Percentiles rank a stretch among this genome's conserved stretches.
Evolutionary conservation across 2,888 invertebrate species (phyloP).

Genomic region (Harpalus rubripes): DNA sequence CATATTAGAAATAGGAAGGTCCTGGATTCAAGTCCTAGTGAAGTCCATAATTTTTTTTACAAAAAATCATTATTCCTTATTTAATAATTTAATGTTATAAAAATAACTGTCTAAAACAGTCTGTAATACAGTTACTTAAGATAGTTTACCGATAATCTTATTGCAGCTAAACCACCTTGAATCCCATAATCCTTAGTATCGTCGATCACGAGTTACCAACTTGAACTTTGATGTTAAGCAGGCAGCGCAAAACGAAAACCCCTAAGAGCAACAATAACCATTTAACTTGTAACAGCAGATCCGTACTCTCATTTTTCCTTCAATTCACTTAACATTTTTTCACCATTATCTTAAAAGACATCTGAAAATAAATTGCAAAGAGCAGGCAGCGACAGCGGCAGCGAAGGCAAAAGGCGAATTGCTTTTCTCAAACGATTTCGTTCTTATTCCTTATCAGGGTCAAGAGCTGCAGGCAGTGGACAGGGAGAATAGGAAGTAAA

Average conservation of each 20-base stretch:
- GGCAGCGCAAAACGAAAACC: slow-evolving; percentile 14
- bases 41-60: too few relatives aligned
- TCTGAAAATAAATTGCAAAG: slow-evolving; percentile 48
- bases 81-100: too few relatives aligned
- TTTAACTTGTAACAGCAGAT: slow-evolving; percentile 27
- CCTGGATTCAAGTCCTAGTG: too few relatives aligned
- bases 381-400: slow-evolving; percentile 16
- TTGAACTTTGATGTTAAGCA: slow-evolving; percentile 11
- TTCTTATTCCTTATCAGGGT: slow-evolving; percentile 45
- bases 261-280: slow-evolving; percentile 41
- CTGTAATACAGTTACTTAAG: too few relatives aligned
- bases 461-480: slow-evolving; percentile 47
- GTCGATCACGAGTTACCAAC: slow-evolving; percentile 19
- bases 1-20: too few relatives aligned
- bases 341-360: slow-evolving; percentile 54
- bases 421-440: slow-evolving; percentile 50
- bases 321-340: slow-evolving; percentile 53
- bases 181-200: slow-evolving; percentile 31
- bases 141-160: neutral
- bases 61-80: too few relatives aligned
- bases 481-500: slow-evolving; percentile 39
- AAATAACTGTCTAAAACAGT: too few relatives aligned
- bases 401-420: slow-evolving; percentile 19
- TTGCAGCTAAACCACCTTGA: neutral
- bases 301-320: slow-evolving; percentile 41